Evolutionary conservation across 2,113 vertebrate genomes (phyloP), one percentile per base, ranked within the genome.

Genomic region (Sorex fumeus): DNA sequence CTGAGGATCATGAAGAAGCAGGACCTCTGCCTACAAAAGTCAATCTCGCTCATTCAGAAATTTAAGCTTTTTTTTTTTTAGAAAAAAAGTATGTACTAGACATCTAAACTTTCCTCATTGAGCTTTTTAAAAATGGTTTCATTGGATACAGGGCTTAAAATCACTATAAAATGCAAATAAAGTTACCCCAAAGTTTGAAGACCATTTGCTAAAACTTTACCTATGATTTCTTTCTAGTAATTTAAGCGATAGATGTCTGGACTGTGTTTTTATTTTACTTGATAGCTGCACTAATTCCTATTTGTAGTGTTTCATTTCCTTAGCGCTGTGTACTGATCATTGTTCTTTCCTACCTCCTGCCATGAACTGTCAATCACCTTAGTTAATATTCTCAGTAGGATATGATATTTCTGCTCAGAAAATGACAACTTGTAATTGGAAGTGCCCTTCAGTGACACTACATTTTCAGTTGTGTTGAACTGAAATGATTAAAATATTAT

Each of bases 11-110:
- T 1, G 98, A 98, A 93, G 99, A 99, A 96, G 99, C 99, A 2
- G 99, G 99, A 91, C 99, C 99, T 3, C 98, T 99, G 60, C 99
- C 99, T 83, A 95, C 98, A 96, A 99, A 99, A 98, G 98, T 99
- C 89, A 98, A 98, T 96, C 98, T 99, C 95, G 96, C 98, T 97
- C 98, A 98, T 81, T 99, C 99, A 30, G 91, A 98, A 95, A 98
- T 98, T 95, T 98, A 98, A 97, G 94, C 7, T 91, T 77, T 70
- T 36, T 93, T 60, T 88, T 93, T 94, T 92, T 94, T 30, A 0
- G 18, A 96, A 92, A 76, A 77, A 74, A 87, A 85, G 43, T 72
- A 12, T 93, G 94, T 13, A 28, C 96, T 87, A 90, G 96, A 96
- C 96, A 96, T 95, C 91, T 97, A 96, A 95, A 94, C 97, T 96